These are phyloP conservation scores for Endotricha flammealis DNA, from an alignment of 2,888 invertebrate genomes.

Conservation along the genomic window DNA sequence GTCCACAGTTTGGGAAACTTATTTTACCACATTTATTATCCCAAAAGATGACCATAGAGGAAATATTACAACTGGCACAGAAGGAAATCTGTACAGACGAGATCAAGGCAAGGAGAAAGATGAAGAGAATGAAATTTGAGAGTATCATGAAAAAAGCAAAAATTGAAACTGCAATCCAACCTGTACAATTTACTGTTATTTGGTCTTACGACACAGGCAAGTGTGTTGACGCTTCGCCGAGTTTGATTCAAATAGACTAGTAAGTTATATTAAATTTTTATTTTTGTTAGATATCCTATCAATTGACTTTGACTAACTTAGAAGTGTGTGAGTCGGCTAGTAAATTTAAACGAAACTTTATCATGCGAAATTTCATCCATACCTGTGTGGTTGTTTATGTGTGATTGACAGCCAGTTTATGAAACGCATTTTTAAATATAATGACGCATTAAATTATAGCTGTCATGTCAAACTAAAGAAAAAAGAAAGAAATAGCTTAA, in stretches of 20 bases:
- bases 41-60: conserved; percentile 53
- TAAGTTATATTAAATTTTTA: conserved; percentile 36
- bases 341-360: no score
- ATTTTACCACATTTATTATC: conserved; percentile 77
- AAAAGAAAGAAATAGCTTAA: no score
- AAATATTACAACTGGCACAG: conserved; percentile 43
- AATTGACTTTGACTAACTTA: neutral
- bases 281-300: neutral
- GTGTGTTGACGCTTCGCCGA: conserved; percentile 90
- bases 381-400: no score
- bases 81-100: conserved; percentile 37
- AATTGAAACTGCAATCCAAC: conserved; percentile 13
- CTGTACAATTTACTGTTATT: conserved; percentile 55
- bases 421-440: no score
- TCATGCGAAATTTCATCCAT: no score
- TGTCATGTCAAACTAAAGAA: no score
- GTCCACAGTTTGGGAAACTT: conserved; percentile 59
- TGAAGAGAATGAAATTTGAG: conserved; percentile 32
- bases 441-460: no score
- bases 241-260: conserved; percentile 64
- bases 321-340: no score
- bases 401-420: no score
- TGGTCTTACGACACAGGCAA: conserved; percentile 83
- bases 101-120: conserved; percentile 31
- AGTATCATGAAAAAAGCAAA: conserved; percentile 24